phyloP scores from a whole-genome alignment of 2,888 invertebrate genomes.

The Spodoptera exigua region DNA sequence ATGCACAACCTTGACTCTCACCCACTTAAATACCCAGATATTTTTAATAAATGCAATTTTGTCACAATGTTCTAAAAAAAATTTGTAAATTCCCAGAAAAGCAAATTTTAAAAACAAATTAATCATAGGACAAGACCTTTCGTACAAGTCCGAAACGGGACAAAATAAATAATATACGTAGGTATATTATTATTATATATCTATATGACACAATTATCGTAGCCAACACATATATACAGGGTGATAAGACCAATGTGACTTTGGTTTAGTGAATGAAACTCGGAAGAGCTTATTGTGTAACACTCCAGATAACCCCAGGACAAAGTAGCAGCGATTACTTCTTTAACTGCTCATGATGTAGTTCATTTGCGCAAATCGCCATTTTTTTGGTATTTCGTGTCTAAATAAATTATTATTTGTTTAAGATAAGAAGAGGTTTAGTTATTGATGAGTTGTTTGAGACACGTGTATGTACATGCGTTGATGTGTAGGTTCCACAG shows the following conservation, averaged over 20 bases:
- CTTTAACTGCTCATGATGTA: constrained; percentile 27
- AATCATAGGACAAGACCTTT: no score
- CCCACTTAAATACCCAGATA: no score
- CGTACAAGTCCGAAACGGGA: no score
- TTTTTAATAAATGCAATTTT: no score
- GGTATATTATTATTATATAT: constrained; percentile 6
- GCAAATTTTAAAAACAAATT: no score
- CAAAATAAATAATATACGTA: no score
- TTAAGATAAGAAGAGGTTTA: neutral
- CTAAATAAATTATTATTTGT: constrained; percentile 1
- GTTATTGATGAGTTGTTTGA: neutral
- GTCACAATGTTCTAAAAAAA: no score
- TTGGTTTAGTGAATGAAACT: constrained; percentile 56
- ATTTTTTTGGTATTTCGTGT: constrained; percentile 32
- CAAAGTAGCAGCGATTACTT: constrained; percentile 24
- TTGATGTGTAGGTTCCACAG: no score
- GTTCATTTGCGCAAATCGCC: constrained; percentile 63
- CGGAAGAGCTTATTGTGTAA: constrained; percentile 44
- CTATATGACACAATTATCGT: constrained; percentile 33
- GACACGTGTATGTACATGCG: no score
- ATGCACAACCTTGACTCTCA: no score
- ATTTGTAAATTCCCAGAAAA: no score
- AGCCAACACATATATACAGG: constrained; percentile 4
- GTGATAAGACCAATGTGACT: constrained; percentile 57
- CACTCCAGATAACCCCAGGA: constrained; percentile 35